A percentile compares a stretch with the other conserved stretches of the same genome.
These are phyloP conservation scores for Drosophila antonietae DNA, from an alignment of 2,888 invertebrate genomes.

Conservation along the genomic window DNA sequence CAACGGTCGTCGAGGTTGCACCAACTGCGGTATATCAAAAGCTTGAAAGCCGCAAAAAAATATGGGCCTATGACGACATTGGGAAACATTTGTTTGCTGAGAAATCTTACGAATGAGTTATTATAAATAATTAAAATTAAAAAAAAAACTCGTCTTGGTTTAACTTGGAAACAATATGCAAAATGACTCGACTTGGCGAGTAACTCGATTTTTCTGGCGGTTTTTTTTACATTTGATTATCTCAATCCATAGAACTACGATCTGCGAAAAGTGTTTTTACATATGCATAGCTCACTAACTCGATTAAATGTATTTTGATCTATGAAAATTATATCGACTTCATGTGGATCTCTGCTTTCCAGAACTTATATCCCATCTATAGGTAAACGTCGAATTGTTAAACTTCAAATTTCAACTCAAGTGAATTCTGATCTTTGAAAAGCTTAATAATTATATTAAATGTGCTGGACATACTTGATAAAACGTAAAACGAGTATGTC, in stretches of 20 bases:
- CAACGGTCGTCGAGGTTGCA: not conserved
- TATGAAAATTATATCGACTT: not conserved
- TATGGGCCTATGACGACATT: not conserved
- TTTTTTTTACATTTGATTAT: too few relatives aligned
- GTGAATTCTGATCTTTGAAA: too few relatives aligned
- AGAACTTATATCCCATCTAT: not conserved
- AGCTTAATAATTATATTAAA: too few relatives aligned
- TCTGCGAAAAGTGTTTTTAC: too few relatives aligned
- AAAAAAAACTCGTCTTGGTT: too few relatives aligned
- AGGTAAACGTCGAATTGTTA: too few relatives aligned
- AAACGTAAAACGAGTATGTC: too few relatives aligned
- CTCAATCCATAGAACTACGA: too few relatives aligned
- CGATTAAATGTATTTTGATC: not conserved
- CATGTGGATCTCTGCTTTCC: not conserved
- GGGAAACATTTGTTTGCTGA: not conserved
- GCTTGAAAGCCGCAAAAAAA: not conserved
- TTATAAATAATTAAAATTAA: not conserved
- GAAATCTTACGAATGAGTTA: not conserved
- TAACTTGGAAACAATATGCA: not conserved
- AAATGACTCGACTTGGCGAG: not conserved
- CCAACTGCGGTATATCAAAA: slow-evolving; percentile 11
- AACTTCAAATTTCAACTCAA: too few relatives aligned
- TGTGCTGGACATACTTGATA: too few relatives aligned
- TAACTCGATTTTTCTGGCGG: too few relatives aligned
- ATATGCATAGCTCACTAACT: too few relatives aligned